Base-by-base conservation (phyloP, 2,113 vertebrate genomes). In the Danionella cerebrum region DNA sequence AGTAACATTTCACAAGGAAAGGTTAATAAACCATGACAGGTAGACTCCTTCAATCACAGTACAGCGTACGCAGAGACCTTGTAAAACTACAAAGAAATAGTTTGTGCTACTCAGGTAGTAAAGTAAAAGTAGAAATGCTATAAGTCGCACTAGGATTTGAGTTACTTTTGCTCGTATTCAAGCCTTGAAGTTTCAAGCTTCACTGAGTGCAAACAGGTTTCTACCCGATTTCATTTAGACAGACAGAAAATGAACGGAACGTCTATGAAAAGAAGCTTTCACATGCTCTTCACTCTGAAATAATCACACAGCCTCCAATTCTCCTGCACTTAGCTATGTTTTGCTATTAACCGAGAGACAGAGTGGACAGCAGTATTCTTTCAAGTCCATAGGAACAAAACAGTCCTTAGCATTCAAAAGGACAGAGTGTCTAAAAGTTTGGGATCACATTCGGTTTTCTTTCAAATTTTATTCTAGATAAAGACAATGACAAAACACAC, bases 11-110 rank as follows among this genome's bases (percentile, higher is more conserved):
- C 5, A 42, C 27, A 14, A 31, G 14, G 10, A 44, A 54, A 58
- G 5, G 42, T 57, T 72, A 52, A 47, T 78, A 70, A 79, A 71
- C 39, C 45, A 60, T 53, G 31, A 31, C 18, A 55, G 58, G 70
- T 52, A 53, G 12, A 19, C 14, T 60, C 39, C 14, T 60, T 45
- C 13, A 4, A 27, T 18, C 38, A 13, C 55, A 27, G 38, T 66
- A 78, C 65, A 82, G 79, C 78, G 82, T 68, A 64, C 75, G 76
- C 67, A 0, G 60, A 79, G 70, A 44, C 52, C 72, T 77, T 81
- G 71, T 48, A 73, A 54, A 60, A 76, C 80, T 31, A 53, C 50
- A 52, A 18, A 62, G 11, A 80, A 75, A 75, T 67, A 66, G 72
- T 74, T 70, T 44, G 71, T 21, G 24, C 70, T 83, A 81, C 35